Evolutionary conservation across 2,888 invertebrate species (phyloP).

Genomic region (Bursaphelenchus okinawaensis): DNA sequence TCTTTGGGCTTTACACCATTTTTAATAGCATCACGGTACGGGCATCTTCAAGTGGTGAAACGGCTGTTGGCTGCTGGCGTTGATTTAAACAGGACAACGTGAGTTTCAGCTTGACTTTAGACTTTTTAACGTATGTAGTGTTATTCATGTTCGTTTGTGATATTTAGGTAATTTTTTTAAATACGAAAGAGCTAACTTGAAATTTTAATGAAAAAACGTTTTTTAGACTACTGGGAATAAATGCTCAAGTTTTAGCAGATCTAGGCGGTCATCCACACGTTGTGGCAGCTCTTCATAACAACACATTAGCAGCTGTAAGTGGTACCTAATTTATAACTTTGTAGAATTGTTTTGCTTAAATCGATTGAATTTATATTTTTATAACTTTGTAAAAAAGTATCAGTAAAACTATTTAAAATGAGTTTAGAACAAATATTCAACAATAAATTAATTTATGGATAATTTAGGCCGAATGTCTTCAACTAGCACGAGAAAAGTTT

Average conservation of each 20-base stretch:
- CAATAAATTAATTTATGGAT: no score
- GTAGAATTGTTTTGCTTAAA: no score
- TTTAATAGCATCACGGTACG: neutral
- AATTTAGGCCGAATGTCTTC: neutral
- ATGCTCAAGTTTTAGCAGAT: neutral
- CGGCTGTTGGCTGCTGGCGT: neutral
- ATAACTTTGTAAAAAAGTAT: no score
- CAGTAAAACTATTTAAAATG: no score
- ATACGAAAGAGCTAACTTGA: no score
- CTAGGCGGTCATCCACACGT: neutral
- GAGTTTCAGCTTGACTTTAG: neutral
- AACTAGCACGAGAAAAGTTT: neutral
- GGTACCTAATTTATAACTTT: neutral
- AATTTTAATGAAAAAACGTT: no score
- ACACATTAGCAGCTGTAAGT: neutral
- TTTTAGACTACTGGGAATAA: neutral
- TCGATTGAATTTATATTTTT: no score
- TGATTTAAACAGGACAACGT: neutral
- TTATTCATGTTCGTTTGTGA: no score
- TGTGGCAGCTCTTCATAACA: neutral
- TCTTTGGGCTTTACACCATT: neutral
- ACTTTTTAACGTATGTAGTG: no score
- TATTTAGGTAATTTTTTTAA: no score
- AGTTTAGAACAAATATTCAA: no score
- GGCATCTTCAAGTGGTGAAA: neutral